These are phyloP conservation scores for Poecilia gillii DNA, from an alignment of 2,797 vertebrate genomes.

Conservation along the genomic window DNA sequence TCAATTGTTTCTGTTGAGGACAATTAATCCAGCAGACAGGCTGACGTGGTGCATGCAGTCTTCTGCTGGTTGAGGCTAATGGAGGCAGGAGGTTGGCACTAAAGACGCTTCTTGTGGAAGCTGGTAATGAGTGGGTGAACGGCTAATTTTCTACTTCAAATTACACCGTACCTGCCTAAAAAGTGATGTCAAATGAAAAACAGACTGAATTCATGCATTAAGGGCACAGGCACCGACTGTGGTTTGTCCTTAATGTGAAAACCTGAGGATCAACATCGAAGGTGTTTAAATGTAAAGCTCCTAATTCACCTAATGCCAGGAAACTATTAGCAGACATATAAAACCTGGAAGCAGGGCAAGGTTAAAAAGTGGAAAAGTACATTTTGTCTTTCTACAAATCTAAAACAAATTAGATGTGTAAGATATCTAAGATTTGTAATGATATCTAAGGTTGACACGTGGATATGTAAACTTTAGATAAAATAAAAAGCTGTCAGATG, in stretches of 20 bases:
- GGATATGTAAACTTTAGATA: not conserved
- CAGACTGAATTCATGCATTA: not conserved
- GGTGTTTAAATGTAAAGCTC: not conserved
- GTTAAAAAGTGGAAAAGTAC: not conserved
- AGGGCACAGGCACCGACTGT: not conserved
- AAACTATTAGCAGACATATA: not conserved
- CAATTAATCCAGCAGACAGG: not conserved
- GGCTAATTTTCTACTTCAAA: slow-evolving; percentile 32
- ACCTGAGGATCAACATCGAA: not conserved
- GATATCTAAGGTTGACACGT: too few relatives aligned
- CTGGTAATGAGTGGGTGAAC: slow-evolving; percentile 21
- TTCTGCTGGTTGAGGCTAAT: slow-evolving; percentile 18
- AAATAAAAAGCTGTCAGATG: not conserved
- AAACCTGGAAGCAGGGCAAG: not conserved
- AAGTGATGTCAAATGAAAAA: not conserved
- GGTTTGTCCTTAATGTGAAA: not conserved
- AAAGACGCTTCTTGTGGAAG: slow-evolving; percentile 8
- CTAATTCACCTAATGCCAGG: not conserved
- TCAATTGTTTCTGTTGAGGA: not conserved
- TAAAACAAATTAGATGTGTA: not conserved
- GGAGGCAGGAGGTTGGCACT: not conserved
- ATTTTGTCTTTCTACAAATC: not conserved
- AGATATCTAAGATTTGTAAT: too few relatives aligned
- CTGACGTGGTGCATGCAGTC: not conserved
- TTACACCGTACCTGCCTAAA: not conserved